Base-by-base conservation (phyloP, 92 coral and sea anemone genomes). In the Porites lobata region DNA sequence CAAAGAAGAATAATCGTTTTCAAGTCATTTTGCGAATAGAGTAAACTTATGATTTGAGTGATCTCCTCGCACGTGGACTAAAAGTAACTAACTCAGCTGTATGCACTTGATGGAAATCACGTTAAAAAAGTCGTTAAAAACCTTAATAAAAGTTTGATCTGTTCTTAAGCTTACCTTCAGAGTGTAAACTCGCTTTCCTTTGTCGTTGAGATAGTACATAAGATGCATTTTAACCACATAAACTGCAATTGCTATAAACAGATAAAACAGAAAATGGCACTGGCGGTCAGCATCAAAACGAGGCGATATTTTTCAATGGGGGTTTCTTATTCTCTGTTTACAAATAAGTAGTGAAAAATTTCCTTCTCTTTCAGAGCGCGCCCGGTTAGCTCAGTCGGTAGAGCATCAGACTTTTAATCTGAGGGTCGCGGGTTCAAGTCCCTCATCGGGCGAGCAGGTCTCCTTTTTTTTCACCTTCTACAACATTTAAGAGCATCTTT, bases 331-430 rank as follows among this genome's bases (percentile, higher is more conserved):
- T 0, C 47, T 3, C 47, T 38, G 7, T 11, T 3, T 18, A 11
- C 3, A 0, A 19, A 12, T 43, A 18, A 81, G 0, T 56, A 81
- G 0, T 2, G 3, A 69, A 20, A n/a, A 53, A 68, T 1, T n/a
- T 2, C 65, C 0, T 0, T 0, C 0, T 0, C 0, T 0, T 0
- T 8, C 1, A 0, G 19, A 1, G 95, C 65, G 97, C 84, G 98
- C 99, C 99, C 99, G 98, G 97, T 96, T 96, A 96, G 99, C 99
- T 96, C 99, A 96, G 99, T 93, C 91, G 99, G 99, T 96, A 96
- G 99, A 96, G 98, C 99, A 96, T 96, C 99, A 96, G 99, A 95
- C 99, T 96, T 96, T 96, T 96, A 96, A 96, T 96, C 99, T 96
- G 99, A 96, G 99, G 99, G 99, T 84, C 99, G 95, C 65, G 99